A percentile compares a stretch with the other conserved stretches of the same genome.
Evolutionary conservation across 1,140 invertebrate species (phyloP).

Genomic region (Solenopsis fugax): DNA sequence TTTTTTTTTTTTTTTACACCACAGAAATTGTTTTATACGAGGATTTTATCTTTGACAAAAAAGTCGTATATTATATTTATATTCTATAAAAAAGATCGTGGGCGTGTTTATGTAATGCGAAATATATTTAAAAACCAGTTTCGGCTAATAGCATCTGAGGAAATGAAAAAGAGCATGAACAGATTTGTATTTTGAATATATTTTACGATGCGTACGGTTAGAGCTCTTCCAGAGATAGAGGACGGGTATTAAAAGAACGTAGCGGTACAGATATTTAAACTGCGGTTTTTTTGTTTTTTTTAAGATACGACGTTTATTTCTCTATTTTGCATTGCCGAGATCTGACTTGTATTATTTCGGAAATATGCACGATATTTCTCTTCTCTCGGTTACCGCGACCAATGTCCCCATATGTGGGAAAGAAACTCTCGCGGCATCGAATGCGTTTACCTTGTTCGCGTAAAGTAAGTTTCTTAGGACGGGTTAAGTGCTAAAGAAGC

Average conservation of each 20-base stretch:
- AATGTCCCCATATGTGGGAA: neutral
- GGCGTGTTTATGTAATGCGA: neutral
- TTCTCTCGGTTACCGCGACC: neutral
- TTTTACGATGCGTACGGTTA: neutral
- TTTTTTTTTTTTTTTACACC: neutral
- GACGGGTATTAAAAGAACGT: neutral
- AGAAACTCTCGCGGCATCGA: neutral
- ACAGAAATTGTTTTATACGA: neutral
- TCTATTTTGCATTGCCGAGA: neutral
- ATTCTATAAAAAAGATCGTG: neutral
- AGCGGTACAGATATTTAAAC: neutral
- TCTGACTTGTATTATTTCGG: neutral
- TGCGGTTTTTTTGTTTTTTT: neutral
- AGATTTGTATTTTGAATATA: neutral
- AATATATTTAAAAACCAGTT: constrained; percentile 19
- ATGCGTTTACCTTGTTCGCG: constrained; percentile 28
- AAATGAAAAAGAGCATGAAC: neutral
- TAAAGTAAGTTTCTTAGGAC: constrained; percentile 43
- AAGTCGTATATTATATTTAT: constrained; percentile 1
- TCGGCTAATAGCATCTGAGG: neutral
- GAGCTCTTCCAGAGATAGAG: too few species aligned
- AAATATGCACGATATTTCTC: constrained; percentile 10
- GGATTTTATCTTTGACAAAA: neutral
- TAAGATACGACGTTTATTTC: neutral
- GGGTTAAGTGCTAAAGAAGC: constrained; percentile 53